phyloP scores from a whole-genome alignment of 1,140 invertebrate genomes.

The Drosophila burlai region DNA sequence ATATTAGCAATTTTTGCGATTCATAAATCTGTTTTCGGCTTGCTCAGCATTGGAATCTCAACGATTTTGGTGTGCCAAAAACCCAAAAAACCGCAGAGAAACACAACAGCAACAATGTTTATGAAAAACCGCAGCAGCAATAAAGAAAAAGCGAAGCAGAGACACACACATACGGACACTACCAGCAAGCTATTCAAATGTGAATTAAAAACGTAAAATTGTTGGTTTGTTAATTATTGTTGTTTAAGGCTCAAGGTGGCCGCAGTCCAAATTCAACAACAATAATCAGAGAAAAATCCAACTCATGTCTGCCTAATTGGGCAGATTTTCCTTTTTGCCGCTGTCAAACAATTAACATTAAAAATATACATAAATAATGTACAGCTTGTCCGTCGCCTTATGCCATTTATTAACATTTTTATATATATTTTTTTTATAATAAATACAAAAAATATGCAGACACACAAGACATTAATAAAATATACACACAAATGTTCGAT shows the following conservation, averaged over 20 bases:
- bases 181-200: constrained; percentile 32
- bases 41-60: constrained; percentile 47
- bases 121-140: constrained; percentile 43
- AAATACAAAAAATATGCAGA: constrained; percentile 20
- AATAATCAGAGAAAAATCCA: constrained; percentile 38
- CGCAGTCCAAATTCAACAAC: constrained; percentile 52
- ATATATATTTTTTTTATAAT: constrained; percentile 3
- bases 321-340: constrained; percentile 56
- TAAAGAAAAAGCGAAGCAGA: constrained; percentile 41
- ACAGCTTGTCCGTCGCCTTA: constrained; percentile 6
- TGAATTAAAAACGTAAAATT: constrained; percentile 50
- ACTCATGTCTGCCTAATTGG: constrained; percentile 67
- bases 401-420: constrained; percentile 28
- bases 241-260: constrained; percentile 49
- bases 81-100: constrained; percentile 44
- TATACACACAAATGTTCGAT: constrained; percentile 21
- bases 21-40: constrained; percentile 49
- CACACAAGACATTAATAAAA: constrained; percentile 9
- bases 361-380: constrained; percentile 31
- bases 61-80: constrained; percentile 51
- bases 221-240: constrained; percentile 46
- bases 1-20: constrained; percentile 41
- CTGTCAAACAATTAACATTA: constrained; percentile 49
- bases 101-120: constrained; percentile 30
- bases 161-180: constrained; percentile 8